A percentile compares a stretch with the other conserved stretches of the same genome.
These are phyloP conservation scores for Uloborus plumipes DNA, from an alignment of 2,888 invertebrate species.

Conservation along the genomic window DNA sequence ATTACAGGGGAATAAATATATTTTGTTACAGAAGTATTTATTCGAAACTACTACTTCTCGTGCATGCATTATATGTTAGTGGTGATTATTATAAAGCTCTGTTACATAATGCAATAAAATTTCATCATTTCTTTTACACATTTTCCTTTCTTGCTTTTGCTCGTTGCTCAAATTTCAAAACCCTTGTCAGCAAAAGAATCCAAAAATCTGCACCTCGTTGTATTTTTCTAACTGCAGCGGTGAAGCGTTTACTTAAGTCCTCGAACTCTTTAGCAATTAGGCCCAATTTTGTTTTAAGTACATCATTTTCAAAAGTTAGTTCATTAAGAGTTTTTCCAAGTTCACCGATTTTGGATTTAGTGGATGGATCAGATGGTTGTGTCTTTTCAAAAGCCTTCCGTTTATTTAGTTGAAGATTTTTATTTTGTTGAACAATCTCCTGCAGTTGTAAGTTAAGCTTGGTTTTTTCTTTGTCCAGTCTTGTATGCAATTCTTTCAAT, in stretches of 20 bases:
- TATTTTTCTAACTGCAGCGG: conserved; percentile 13
- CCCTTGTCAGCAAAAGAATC: conserved; percentile 13
- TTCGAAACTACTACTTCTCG: no score
- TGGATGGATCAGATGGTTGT: background rate
- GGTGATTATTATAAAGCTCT: no score
- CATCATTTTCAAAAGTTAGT: conserved; percentile 18
- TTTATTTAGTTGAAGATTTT: background rate
- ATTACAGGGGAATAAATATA: no score
- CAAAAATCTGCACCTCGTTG: conserved; percentile 31
- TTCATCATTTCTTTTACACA: no score
- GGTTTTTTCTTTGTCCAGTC: conserved; percentile 6
- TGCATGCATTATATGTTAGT: no score
- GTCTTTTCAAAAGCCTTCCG: background rate
- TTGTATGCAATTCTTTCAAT: background rate
- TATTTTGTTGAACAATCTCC: conserved; percentile 13
- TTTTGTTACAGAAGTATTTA: no score
- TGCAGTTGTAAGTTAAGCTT: conserved; percentile 1
- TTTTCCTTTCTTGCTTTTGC: no score
- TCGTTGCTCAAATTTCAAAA: background rate
- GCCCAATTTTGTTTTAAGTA: conserved; percentile 6
- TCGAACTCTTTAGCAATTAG: conserved; percentile 9
- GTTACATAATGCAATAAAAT: no score
- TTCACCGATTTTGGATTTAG: background rate
- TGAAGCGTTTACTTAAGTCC: conserved; percentile 1
- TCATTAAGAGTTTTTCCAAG: background rate